A percentile compares a stretch with the other conserved stretches of the same genome.
Evolutionary conservation across 1,140 invertebrate genomes (phyloP).

Genomic region (Drosophila pachea): DNA sequence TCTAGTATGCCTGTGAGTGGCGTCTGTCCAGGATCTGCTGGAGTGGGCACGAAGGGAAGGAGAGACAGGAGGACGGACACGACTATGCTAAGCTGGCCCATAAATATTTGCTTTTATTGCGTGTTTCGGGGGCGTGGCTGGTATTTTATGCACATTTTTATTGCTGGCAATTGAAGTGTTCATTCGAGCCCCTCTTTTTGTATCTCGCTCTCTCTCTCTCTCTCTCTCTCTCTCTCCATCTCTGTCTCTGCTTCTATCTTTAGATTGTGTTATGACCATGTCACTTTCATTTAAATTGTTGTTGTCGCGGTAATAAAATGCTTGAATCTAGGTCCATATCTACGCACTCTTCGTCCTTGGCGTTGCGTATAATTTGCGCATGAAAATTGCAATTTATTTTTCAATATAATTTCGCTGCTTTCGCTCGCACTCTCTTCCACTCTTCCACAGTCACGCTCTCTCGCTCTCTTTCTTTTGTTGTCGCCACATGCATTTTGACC

Average conservation of each 20-base stretch:
- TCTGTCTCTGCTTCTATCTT: neutral
- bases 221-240: neutral
- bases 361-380: conserved; percentile 39
- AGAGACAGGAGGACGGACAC: conserved; percentile 1
- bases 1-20: neutral
- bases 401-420: conserved; percentile 22
- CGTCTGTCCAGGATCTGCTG: conserved; percentile 43
- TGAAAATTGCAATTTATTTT: conserved; percentile 58
- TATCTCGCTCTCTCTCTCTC: neutral
- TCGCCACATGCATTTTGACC: conserved; percentile 43
- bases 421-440: neutral
- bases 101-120: conserved; percentile 64
- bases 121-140: conserved; percentile 28
- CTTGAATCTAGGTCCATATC: conserved; percentile 77
- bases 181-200: too few species aligned
- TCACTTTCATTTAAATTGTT: conserved; percentile 68
- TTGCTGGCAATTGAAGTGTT: conserved; percentile 27
- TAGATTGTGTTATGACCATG: conserved; percentile 42
- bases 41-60: neutral
- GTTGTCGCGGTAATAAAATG: conserved; percentile 71
- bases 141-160: conserved; percentile 27
- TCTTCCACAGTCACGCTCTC: neutral
- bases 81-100: conserved; percentile 29
- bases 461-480: conserved; percentile 15
- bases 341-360: conserved; percentile 76